Evolutionary conservation across 2,797 vertebrate species (phyloP).

Genomic region (Sternarchorhynchus goeldii): DNA sequence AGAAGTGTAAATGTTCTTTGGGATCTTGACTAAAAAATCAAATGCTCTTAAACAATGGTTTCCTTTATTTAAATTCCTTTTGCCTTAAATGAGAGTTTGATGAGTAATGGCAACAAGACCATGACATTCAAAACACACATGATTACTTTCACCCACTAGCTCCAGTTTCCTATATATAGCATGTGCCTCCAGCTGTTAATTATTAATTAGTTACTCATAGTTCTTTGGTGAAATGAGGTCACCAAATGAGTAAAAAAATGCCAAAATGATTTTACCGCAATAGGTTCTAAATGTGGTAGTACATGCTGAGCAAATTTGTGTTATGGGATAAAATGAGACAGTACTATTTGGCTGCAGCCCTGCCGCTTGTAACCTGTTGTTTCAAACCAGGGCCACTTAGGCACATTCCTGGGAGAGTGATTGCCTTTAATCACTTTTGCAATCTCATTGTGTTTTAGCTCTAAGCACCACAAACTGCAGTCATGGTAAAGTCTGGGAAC

Average conservation of each 20-base stretch:
- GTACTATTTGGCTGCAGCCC: not conserved
- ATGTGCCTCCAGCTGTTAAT: slow-evolving; percentile 54
- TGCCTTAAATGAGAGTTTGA: too few relatives aligned
- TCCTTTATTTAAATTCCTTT: too few relatives aligned
- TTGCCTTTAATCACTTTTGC: not conserved
- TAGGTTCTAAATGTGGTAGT: not conserved
- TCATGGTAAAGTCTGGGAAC: not conserved
- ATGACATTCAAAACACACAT: too few relatives aligned
- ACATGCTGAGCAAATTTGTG: not conserved
- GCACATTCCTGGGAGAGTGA: not conserved
- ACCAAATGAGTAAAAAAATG: slow-evolving; percentile 1
- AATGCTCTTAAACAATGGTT: too few relatives aligned
- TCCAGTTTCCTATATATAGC: slow-evolving; percentile 10
- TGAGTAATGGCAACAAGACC: too few relatives aligned
- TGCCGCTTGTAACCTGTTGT: not conserved
- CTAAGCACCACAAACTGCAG: not conserved
- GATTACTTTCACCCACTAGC: not conserved
- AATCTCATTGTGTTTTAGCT: not conserved
- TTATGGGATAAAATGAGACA: not conserved
- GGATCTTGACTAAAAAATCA: too few relatives aligned
- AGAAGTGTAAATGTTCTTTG: too few relatives aligned
- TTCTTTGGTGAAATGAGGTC: not conserved
- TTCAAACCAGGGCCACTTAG: not conserved
- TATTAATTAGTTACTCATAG: slow-evolving; percentile 14
- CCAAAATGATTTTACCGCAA: not conserved